Base-by-base conservation (phyloP, 2,888 invertebrate genomes). In the Epistrophella euchroma region DNA sequence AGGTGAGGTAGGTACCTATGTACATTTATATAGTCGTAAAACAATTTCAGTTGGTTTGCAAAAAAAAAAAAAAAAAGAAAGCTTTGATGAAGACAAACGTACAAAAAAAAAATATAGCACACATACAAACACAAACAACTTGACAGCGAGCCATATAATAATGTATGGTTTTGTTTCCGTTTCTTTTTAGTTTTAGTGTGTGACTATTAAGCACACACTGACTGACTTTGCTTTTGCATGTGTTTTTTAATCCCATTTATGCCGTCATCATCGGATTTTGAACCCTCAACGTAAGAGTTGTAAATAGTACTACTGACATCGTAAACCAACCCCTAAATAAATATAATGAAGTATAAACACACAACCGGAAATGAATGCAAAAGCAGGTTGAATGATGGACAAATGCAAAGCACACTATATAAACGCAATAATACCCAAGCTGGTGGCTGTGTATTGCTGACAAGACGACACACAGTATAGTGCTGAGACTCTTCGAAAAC, bases 271-370 rank as follows among this genome's bases (percentile, higher is more conserved):
- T 71, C 47, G 71, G 47, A 43, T 74, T 80, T 68, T 60, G 50
- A 68, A 68, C 73, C 43, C 50, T 66, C 22, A 25, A 15, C 47
- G 66, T 50, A 56, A 47, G 45, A 72, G 47, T 64, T 37, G 40
- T 66, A 78, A 56, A 79, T 72, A 50, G 64, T 28, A 77, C 22
- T 77, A 52, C 76, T 47, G 66, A 43, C 28, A 70, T 60, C 47
- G 22, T 47, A 62, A 45, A 58, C 22, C 71, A 72, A 64, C 35
- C 43, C 43, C 32, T 55, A 37, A 74, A 45, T 43, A 66, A 64
- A 66, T 58, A 73, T 62, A 43, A 68, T 73, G 58, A 58, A 25
- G 37, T 62, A 62, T 73, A 19, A 35, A 60, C 37, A 68, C 68
- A 37, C 47, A 68, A 50, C 35, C 68, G 68, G 60, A 73, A 60